phyloP scores from a whole-genome alignment of 1,140 invertebrate genomes.

The Heliconius himera region DNA sequence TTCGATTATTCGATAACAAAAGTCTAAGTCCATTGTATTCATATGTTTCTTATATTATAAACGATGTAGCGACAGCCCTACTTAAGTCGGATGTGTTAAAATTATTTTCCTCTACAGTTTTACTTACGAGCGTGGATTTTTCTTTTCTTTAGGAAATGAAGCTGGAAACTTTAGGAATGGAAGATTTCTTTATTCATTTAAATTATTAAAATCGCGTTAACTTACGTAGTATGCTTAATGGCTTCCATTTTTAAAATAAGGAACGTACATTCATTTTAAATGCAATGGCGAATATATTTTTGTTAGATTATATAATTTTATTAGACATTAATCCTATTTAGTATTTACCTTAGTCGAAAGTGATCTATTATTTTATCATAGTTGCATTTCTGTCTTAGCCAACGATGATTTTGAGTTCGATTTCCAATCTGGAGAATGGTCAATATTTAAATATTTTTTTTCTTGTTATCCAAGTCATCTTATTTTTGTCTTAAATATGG shows the following conservation, averaged over 20 bases:
- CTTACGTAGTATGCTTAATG: not conserved
- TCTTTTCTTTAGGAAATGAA: conserved; percentile 30
- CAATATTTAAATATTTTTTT: no score
- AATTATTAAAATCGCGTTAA: conserved; percentile 17
- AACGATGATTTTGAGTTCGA: no score
- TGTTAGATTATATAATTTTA: not conserved
- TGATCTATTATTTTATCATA: no score
- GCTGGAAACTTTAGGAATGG: conserved; percentile 25
- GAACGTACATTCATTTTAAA: not conserved
- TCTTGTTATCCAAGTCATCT: no score
- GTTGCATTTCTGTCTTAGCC: no score
- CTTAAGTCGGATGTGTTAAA: conserved; percentile 43
- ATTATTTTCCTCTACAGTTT: conserved; percentile 52
- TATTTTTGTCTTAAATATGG: no score
- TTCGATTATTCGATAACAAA: no score
- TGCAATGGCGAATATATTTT: not conserved
- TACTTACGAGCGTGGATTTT: conserved; percentile 42
- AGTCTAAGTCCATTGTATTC: no score
- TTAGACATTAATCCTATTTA: not conserved
- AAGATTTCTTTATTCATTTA: conserved; percentile 23
- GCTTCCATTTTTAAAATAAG: conserved; percentile 7
- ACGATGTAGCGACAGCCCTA: conserved; percentile 36
- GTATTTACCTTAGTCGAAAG: no score
- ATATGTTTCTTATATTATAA: no score
- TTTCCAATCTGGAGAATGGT: no score